Evolutionary conservation across 1,140 invertebrate species (phyloP).

Genomic region (Euura lappo): DNA sequence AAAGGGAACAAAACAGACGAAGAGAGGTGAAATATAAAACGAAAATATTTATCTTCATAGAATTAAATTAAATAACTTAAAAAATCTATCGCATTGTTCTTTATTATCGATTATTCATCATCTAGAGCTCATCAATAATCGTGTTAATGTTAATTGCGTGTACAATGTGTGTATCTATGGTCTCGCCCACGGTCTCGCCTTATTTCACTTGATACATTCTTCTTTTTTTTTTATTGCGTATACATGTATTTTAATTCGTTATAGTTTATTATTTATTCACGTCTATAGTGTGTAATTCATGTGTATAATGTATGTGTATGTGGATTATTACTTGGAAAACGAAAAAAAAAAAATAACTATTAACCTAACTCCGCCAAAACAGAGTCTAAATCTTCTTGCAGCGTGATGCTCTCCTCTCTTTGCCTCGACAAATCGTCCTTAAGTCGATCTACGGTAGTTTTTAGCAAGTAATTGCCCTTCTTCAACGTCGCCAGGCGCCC

Average conservation of each 20-base stretch:
- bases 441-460: constrained; percentile 83
- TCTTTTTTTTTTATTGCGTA: background rate
- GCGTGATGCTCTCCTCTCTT: constrained; percentile 73
- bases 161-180: too few relatives aligned
- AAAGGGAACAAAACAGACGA: too few relatives aligned
- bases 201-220: too few relatives aligned
- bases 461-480: constrained; percentile 84
- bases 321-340: background rate
- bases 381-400: constrained; percentile 85
- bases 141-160: too few relatives aligned
- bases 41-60: too few relatives aligned
- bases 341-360: constrained; percentile 12
- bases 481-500: constrained; percentile 77
- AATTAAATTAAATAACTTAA: too few relatives aligned
- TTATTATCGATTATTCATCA: too few relatives aligned
- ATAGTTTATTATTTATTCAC: background rate
- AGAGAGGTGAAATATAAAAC: too few relatives aligned
- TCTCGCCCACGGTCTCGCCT: too few relatives aligned
- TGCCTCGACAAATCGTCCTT: constrained; percentile 85
- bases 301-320: background rate
- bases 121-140: too few relatives aligned
- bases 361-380: constrained; percentile 76
- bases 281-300: background rate
- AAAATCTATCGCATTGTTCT: too few relatives aligned
- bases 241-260: background rate